A percentile compares a stretch with the other conserved stretches of the same genome.
phyloP scores from a whole-genome alignment of 2,113 vertebrate genomes.

The Salminus brasiliensis region DNA sequence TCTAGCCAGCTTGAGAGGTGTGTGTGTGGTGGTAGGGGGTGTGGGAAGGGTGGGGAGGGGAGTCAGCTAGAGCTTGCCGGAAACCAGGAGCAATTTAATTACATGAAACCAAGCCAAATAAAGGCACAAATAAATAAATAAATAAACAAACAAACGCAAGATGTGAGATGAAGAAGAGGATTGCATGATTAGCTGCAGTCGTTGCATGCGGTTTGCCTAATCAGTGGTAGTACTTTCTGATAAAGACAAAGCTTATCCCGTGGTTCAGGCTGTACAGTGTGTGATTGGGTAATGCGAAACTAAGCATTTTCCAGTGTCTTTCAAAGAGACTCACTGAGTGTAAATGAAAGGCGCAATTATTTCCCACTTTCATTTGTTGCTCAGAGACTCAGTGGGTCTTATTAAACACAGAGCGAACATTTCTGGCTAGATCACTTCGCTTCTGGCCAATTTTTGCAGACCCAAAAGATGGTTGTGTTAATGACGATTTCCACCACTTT shows the following conservation, averaged over 20 bases:
- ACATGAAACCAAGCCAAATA: background rate
- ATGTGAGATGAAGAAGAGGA: too few species aligned
- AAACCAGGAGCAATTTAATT: background rate
- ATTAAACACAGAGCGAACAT: background rate
- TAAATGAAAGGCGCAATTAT: conserved; percentile 13
- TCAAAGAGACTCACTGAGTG: background rate
- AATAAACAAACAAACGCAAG: too few species aligned
- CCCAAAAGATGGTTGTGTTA: background rate
- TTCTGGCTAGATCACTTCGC: background rate
- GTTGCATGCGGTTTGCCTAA: background rate
- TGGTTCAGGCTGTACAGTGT: background rate
- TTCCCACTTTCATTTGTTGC: background rate
- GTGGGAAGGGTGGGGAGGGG: background rate
- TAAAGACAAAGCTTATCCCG: background rate
- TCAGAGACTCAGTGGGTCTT: background rate
- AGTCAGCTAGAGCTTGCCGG: background rate
- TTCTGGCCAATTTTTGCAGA: background rate
- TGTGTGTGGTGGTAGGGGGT: background rate
- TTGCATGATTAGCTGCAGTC: background rate
- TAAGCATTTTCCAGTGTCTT: background rate
- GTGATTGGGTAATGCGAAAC: background rate
- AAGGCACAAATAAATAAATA: background rate
- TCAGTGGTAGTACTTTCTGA: background rate
- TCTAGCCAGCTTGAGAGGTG: too few species aligned
- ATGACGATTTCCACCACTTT: too few species aligned